Evolutionary conservation across 2,113 vertebrate species (phyloP), one percentile per base, ranked within the genome.

Genomic region (Poeciliopsis turrubarensis): DNA sequence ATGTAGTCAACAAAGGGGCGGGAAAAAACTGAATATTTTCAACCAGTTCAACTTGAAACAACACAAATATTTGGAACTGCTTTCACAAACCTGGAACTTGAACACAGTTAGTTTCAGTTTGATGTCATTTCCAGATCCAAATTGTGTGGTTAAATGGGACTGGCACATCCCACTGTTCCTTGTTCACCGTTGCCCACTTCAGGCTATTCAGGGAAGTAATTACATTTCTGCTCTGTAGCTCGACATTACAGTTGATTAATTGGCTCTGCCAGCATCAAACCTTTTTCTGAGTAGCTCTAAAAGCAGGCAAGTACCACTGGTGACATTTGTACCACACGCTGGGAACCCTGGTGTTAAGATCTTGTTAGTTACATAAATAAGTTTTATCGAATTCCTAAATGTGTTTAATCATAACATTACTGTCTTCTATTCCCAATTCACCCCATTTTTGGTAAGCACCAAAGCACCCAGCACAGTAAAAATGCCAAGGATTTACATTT

Each of bases 401-500:
- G 54, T 66, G 70, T 37, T 32, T n/a, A n/a, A 76, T 11, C 25
- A 65, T 60, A 65, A 65, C 15, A 27, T 57, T 39, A 25, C 30
- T 60, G 44, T 63, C 31, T 12, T 1, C 17, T 70, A 29, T 17
- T 63, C 26, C 31, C 39, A 34, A 31, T 30, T 41, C 60, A 66
- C 44, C 25, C 2, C 27, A 25, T 22, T 41, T 30, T 77, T 30
- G 70, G 27, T n/a, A 54, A 78, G 5, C 25, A 25, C 2, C 34
- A 68, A 65, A 75, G 60, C 15, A 64, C 65, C 0, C 10, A 63
- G 19, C 22, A 5, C 26, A 60, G 37, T 65, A 37, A 47, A n/a
- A 39, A 72, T 63, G 29, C 32, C 75, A 75, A 60, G 11, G 29
- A 54, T 70, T 66, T 60, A 68, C 72, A 75, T 63, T 60, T 68